Conservation (phyloP, 35 echinoderm and acorn worm species). For the Ophioderma brevispina region DNA sequence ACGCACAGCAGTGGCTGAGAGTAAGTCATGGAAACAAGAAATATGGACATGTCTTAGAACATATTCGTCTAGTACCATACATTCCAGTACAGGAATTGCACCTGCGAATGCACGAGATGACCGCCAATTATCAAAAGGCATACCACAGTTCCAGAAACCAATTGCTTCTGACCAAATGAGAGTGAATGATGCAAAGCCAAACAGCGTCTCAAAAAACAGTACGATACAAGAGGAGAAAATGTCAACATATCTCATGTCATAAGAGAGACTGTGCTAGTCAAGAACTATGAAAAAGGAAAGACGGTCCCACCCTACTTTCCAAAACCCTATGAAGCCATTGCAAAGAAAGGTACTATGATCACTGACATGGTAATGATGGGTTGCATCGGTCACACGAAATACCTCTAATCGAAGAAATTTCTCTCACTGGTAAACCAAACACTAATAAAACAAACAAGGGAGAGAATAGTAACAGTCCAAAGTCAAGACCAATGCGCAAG, state of each 20-base stretch:
- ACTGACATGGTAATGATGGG: not conserved
- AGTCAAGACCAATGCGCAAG: not conserved
- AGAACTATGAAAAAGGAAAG: not conserved
- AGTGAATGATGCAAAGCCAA: not conserved
- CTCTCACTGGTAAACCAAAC: not conserved
- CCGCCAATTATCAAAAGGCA: not conserved
- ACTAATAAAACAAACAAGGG: not conserved
- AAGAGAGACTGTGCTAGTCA: not conserved
- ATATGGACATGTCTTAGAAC: constrained; percentile 40
- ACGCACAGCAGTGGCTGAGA: constrained; percentile 21
- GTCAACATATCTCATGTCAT: not conserved
- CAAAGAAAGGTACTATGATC: not conserved
- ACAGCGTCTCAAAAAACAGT: not conserved
- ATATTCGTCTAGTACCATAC: constrained; percentile 59
- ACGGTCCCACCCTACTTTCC: not conserved
- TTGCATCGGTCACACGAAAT: not conserved
- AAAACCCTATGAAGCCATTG: not conserved
- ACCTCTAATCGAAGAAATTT: not conserved
- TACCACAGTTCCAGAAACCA: not conserved
- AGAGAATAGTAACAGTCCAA: not conserved
- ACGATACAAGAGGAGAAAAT: not conserved
- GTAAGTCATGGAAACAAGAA: constrained; percentile 66
- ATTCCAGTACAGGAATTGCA: constrained; percentile 36
- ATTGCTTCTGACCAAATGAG: too few relatives aligned
- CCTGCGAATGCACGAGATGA: constrained; percentile 22